Base-by-base conservation (phyloP, 2,113 vertebrate genomes). In the Oryzias javanicus region DNA sequence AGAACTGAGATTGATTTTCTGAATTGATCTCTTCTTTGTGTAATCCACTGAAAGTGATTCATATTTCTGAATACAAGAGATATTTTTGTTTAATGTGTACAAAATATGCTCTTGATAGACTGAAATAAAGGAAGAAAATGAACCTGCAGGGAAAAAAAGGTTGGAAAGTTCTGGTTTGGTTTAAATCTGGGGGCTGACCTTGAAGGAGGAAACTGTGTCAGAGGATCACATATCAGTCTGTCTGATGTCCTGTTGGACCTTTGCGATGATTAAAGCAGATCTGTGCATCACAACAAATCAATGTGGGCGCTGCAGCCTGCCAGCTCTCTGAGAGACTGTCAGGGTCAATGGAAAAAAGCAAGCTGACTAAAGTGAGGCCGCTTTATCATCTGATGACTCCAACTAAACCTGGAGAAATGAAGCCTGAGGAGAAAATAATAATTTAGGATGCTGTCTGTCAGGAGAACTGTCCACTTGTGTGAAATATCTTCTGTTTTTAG, bases 211-310 rank as follows among this genome's bases (percentile, higher is more conserved):
- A 25, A 49, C 35, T 35, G 8, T 29, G 49, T 56, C 62, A 68
- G 55, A 55, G 48, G 74, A 86, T 89, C 65, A 54, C 20, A 64
- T 86, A 49, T 85, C 80, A 70, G 45, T 49, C 53, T 67, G 57
- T 74, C 69, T 87, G 76, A 84, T 72, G 75, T 87, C 81, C 83
- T 61, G 50, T 47, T 49, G 70, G 73, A 83, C 69, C 56, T 83
- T 85, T 85, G 58, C 75, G 79, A 60, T 0, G 56, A 81, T 83
- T 62, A 90, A 79, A 87, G 48, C 45, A 45, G 75, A 78, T 46
- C 53, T 60, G 85, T 77, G 80, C 80, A 78, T 80, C 78, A 85
- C 73, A 63, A 47, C 66, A 51, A 18, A 7, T 69, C 27, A 79
- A 83, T 82, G 74, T 52, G 70, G 57, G 42, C 50, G 47, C 53